These are phyloP conservation scores for Microhierax caerulescens DNA, from an alignment of 2,797 vertebrate genomes.

Conservation along the genomic window DNA sequence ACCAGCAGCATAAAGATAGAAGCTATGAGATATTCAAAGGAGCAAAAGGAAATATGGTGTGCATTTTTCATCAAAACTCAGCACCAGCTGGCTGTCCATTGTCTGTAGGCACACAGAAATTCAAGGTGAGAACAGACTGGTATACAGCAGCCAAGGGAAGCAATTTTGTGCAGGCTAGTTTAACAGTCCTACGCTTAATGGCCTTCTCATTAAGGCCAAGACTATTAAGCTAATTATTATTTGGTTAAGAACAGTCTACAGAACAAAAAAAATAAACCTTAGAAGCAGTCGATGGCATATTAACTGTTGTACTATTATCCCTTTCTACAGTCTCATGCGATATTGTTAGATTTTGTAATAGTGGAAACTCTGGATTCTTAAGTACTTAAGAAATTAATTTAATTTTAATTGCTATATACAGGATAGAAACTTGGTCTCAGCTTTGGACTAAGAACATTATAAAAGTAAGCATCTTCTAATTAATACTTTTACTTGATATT, in stretches of 20 bases:
- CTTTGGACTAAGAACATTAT: not conserved
- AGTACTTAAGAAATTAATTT: not conserved
- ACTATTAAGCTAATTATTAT: not conserved
- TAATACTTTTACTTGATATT: not conserved
- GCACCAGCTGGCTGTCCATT: not conserved
- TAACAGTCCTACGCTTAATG: not conserved
- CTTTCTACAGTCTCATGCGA: not conserved
- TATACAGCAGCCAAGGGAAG: not conserved
- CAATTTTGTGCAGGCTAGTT: not conserved
- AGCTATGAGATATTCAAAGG: not conserved
- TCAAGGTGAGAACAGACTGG: not conserved
- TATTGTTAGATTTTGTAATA: not conserved
- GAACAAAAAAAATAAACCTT: not conserved
- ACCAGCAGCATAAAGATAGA: not conserved
- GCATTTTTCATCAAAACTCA: not conserved
- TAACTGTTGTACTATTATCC: not conserved
- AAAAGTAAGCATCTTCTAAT: not conserved
- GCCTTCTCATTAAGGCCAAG: not conserved
- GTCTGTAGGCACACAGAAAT: not conserved
- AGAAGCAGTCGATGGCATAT: not conserved
- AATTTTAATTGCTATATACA: not conserved
- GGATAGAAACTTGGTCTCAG: not conserved
- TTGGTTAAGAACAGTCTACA: not conserved
- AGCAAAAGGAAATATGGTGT: not conserved
- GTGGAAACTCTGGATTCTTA: not conserved